Percentiles rank a stretch among this genome's conserved stretches.
phyloP scores from a whole-genome alignment of 2,888 invertebrate species.

The Halictus quadricinctus region DNA sequence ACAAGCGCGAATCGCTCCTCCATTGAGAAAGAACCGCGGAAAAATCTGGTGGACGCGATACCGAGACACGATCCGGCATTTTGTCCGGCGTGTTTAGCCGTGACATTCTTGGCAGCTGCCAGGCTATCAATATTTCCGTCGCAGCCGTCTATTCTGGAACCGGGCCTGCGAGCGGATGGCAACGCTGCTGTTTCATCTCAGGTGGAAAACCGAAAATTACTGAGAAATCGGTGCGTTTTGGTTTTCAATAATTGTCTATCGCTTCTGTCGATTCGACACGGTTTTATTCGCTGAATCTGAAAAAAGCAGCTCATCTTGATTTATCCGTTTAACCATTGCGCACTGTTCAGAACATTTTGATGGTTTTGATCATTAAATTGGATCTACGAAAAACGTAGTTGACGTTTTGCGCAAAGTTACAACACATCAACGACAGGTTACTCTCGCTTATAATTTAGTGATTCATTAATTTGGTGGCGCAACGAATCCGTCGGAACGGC shows the following conservation, averaged over 20 bases:
- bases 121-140: constrained; percentile 50
- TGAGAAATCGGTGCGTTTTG: neutral
- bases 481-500: neutral
- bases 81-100: constrained; percentile 39
- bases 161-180: neutral
- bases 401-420: no score
- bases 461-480: neutral
- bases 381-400: no score
- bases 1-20: constrained; percentile 2
- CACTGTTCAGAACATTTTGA: no score
- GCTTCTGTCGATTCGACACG: no score
- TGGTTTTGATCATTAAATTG: no score
- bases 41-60: constrained; percentile 13
- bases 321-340: no score
- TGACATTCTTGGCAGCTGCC: constrained; percentile 50
- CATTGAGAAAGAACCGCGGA: constrained; percentile 28
- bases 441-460: neutral
- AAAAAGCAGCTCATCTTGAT: no score
- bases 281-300: no score
- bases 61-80: neutral
- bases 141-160: constrained; percentile 34
- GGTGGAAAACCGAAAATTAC: neutral
- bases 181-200: neutral
- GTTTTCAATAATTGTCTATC: no score
- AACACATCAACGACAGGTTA: neutral